phyloP scores from a whole-genome alignment of 2,797 vertebrate species.

The Oreochromis mossambicus region DNA sequence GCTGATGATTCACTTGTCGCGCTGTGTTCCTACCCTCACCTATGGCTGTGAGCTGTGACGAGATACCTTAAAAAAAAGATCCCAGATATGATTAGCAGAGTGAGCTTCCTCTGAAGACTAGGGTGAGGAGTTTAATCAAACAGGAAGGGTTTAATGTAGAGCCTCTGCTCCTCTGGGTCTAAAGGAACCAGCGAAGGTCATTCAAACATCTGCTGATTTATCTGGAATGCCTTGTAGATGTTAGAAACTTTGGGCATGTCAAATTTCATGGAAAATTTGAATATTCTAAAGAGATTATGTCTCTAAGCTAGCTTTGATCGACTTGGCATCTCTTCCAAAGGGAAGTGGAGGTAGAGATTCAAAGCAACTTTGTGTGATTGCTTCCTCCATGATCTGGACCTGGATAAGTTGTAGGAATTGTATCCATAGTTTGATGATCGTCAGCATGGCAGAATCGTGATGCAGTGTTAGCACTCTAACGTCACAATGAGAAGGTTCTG shows the following conservation, averaged over 20 bases:
- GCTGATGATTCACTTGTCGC: background rate
- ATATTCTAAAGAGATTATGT: background rate
- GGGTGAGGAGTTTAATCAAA: background rate
- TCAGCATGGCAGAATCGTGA: background rate
- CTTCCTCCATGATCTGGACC: background rate
- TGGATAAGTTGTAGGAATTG: background rate
- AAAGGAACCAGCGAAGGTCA: background rate
- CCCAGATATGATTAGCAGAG: background rate
- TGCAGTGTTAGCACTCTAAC: background rate
- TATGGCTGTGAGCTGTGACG: background rate
- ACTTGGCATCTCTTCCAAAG: background rate
- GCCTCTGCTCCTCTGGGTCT: background rate
- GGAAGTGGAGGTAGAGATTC: background rate
- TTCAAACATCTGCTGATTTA: background rate
- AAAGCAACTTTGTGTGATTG: background rate
- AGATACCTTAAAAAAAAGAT: background rate
- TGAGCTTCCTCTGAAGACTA: background rate
- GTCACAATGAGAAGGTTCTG: background rate
- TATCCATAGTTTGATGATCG: background rate
- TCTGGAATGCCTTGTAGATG: background rate
- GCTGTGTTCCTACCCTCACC: background rate
- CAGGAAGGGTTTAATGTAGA: background rate
- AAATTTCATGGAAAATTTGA: rapidly evolving
- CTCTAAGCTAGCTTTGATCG: background rate
- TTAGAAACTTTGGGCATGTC: background rate